A percentile compares a stretch with the other conserved stretches of the same genome.
Conservation (phyloP, 1,140 invertebrate species). For the Drosophila setifemur region DNA sequence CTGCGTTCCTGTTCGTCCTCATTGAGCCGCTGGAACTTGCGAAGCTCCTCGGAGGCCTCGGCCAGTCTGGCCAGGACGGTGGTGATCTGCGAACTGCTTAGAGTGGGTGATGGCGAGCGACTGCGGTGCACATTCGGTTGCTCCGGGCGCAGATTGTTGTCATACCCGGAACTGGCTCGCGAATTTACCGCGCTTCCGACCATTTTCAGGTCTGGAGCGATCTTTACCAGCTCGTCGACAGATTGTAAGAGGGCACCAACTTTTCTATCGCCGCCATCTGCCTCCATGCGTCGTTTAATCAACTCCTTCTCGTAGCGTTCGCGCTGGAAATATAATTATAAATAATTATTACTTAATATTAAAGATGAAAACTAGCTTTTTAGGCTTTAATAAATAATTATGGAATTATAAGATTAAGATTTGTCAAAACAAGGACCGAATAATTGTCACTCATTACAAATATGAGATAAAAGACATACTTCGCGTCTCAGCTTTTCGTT, state of each 20-base stretch:
- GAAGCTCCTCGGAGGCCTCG: conserved; percentile 84
- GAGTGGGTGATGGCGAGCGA: conserved; percentile 74
- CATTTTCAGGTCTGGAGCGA: conserved; percentile 86
- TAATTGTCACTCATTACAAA: no score
- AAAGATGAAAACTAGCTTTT: no score
- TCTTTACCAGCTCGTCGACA: conserved; percentile 89
- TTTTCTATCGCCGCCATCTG: conserved; percentile 79
- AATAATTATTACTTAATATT: no score
- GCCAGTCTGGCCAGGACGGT: conserved; percentile 81
- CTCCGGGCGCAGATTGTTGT: conserved; percentile 70
- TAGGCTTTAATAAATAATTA: no score
- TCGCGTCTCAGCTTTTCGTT: conserved; percentile 95
- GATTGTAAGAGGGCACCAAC: conserved; percentile 86
- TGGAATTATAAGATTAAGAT: no score
- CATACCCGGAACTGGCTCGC: conserved; percentile 27
- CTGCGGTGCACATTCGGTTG: conserved; percentile 67
- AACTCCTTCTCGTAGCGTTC: conserved; percentile 92
- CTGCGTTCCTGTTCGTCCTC: conserved; percentile 84
- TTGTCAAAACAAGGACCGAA: no score
- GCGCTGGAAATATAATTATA: conserved; percentile 83
- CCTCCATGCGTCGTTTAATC: conserved; percentile 86
- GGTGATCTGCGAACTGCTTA: conserved; percentile 75
- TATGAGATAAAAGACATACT: conserved; percentile 20
- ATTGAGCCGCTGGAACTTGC: conserved; percentile 82
- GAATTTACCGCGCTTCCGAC: conserved; percentile 58